Evolutionary conservation across 2,797 vertebrate genomes (phyloP).

Genomic region (Myotis planiceps): DNA sequence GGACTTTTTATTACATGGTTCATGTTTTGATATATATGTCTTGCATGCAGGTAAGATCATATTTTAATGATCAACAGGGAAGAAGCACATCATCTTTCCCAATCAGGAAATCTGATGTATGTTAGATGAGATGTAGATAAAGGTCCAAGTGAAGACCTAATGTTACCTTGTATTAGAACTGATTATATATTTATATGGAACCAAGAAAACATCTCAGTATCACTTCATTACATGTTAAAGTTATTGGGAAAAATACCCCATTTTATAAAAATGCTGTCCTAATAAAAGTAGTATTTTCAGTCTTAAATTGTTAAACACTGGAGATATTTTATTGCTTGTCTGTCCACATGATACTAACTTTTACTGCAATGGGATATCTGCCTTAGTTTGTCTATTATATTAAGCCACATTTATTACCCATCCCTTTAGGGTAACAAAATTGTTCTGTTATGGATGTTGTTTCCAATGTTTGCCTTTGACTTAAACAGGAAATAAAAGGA

Average conservation of each 20-base stretch:
- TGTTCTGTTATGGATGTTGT: background rate
- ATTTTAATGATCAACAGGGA: background rate
- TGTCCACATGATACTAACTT: background rate
- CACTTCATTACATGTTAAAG: background rate
- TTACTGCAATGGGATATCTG: background rate
- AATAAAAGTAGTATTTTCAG: background rate
- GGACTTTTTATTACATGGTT: background rate
- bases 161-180: background rate
- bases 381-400: background rate
- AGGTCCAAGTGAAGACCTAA: background rate
- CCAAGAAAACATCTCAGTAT: background rate
- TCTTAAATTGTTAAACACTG: background rate
- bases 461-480: background rate
- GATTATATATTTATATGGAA: background rate
- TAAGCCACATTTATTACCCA: background rate
- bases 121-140: background rate
- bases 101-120: background rate
- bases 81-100: background rate
- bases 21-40: background rate
- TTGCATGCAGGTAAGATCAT: background rate
- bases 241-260: background rate
- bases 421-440: background rate
- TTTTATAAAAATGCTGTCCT: background rate
- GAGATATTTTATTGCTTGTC: background rate
- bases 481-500: background rate